Evolutionary conservation across 2,888 invertebrate genomes (phyloP).

Genomic region (Tanytarsus gracilentus): DNA sequence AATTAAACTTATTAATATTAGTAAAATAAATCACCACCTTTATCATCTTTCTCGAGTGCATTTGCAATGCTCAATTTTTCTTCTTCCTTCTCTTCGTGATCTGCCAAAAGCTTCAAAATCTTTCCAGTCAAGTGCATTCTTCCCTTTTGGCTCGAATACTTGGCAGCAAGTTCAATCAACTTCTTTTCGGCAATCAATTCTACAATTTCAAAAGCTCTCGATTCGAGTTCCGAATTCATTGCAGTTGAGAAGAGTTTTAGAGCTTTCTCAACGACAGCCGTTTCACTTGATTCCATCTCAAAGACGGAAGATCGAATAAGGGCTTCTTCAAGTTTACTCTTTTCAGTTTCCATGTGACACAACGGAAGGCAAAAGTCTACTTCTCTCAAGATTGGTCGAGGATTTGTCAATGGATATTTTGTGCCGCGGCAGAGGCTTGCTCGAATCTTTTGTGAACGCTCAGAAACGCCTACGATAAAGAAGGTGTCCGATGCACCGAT

Average conservation of each 20-base stretch:
- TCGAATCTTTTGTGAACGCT: constrained; percentile 65
- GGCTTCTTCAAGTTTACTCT: constrained; percentile 69
- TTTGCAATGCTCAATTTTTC: constrained; percentile 36
- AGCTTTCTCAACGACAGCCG: constrained; percentile 64
- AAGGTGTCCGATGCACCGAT: constrained; percentile 64
- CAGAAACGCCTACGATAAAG: constrained; percentile 69
- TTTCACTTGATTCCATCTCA: constrained; percentile 54
- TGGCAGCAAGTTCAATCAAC: constrained; percentile 73
- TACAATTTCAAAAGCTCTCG: constrained; percentile 77
- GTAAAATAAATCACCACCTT: too few relatives aligned
- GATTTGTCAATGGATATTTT: constrained; percentile 76
- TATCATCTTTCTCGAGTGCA: constrained; percentile 34
- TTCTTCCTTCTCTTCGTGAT: constrained; percentile 38
- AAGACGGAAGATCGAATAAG: constrained; percentile 57
- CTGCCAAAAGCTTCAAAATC: constrained; percentile 52
- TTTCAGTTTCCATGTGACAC: constrained; percentile 70
- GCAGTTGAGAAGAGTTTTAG: constrained; percentile 83
- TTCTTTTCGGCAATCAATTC: constrained; percentile 69
- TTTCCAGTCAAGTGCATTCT: constrained; percentile 71
- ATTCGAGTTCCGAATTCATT: constrained; percentile 59
- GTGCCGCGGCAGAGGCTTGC: constrained; percentile 84
- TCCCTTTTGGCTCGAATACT: constrained; percentile 73
- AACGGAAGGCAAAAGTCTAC: constrained; percentile 66
- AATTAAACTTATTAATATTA: constrained; percentile 34
- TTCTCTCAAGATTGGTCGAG: constrained; percentile 73